Base-by-base conservation (phyloP, 2,888 invertebrate species). In the Mellilla xanthometata region DNA sequence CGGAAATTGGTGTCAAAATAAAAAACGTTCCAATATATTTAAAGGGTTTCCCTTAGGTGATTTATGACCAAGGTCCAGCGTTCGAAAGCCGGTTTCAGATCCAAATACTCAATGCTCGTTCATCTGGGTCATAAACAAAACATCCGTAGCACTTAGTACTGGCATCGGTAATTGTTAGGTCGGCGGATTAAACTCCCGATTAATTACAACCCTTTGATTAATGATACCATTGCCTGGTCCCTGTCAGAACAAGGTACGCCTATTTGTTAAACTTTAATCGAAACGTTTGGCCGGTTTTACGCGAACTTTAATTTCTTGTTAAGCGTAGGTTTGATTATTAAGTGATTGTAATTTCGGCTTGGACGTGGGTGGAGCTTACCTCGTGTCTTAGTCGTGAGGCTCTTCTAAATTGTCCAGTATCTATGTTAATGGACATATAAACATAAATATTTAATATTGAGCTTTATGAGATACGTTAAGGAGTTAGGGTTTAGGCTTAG, bases 81-180 rank as follows among this genome's bases (percentile, higher is more conserved):
- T 32, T 39, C 8, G 28, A 29, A 11, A 9, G 22, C 31, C 29
- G 23, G 12, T 34, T 43, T 29, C 19, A 31, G 34, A 28, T 36
- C 28, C 35, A 13, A 38, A 27, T 30, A 30, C 35, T 34, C 31
- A 36, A 31, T 35, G 22, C 13, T 26, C 38, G 36, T 39, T 32
- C 56, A 52, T 60, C 49, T 56, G 39, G 26, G 41, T 54, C 53
- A 39, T 52, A 52, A 62, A 61, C 62, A 62, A 59, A 62, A 54
- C 64, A 67, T 69, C 64, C 56, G 56, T 68, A 61, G 62, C 60
- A 28, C 51, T 40, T 60, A 62, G 19, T 19, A 58, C 60, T 56
- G 53, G 27, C 13, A 32, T 23, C 28, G 27, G 31, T 53, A 40
- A 49, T 54, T 44, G 42, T 39, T 60, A 39, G 49, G 58, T 52